A percentile compares a stretch with the other conserved stretches of the same genome.
Conservation (phyloP, 2,888 invertebrate species). For the Folsomia manolachei region DNA sequence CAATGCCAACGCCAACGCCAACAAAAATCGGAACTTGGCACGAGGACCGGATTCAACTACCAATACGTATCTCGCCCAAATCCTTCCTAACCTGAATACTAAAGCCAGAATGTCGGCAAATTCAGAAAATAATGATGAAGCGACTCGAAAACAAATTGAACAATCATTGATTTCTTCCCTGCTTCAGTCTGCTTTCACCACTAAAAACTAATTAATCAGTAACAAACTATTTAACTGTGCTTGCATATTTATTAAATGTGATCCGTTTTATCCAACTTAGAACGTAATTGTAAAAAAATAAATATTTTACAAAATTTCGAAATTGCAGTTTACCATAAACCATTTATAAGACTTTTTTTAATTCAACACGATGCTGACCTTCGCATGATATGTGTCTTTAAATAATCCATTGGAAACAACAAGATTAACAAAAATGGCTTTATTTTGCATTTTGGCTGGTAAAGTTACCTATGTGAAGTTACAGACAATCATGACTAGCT, state of each 20-base stretch:
- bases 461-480: neutral
- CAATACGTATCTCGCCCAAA: constrained; percentile 14
- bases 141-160: neutral
- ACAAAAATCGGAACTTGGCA: neutral
- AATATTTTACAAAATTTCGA: too few species aligned
- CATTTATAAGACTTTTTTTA: too few species aligned
- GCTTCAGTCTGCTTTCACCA: neutral
- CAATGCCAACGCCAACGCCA: neutral
- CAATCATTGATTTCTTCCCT: constrained; percentile 5
- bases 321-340: too few species aligned
- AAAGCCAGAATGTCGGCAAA: too few species aligned
- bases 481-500: neutral
- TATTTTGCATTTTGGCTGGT: neutral
- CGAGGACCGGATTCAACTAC: neutral
- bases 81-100: constrained; percentile 5
- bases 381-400: too few species aligned
- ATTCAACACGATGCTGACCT: too few species aligned
- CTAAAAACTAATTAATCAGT: neutral
- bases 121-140: neutral
- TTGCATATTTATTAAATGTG: neutral
- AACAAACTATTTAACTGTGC: neutral
- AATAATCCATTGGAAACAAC: too few species aligned
- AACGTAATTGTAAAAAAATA: neutral
- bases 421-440: neutral
- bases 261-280: too few species aligned